Percentiles rank a stretch among this genome's conserved stretches.
Conservation (phyloP, 2,797 vertebrate species). For the Anolis apletophallus region DNA sequence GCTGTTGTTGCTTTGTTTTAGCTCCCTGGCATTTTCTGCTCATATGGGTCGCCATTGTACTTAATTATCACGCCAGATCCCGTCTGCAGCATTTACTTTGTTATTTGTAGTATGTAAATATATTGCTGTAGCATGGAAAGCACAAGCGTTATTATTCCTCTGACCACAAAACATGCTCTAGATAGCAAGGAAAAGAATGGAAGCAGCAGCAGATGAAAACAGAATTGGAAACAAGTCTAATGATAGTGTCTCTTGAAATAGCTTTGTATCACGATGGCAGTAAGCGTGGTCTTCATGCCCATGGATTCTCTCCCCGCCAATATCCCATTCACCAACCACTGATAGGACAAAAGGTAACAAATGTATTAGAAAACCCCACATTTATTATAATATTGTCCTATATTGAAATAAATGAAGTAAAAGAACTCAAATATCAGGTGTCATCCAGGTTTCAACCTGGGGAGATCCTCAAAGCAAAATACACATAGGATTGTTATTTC, state of each 20-base stretch:
- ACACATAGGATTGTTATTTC: background rate
- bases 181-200: slow-evolving; percentile 54
- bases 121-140: slow-evolving; percentile 70
- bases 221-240: slow-evolving; percentile 39
- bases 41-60: slow-evolving; percentile 84
- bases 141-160: slow-evolving; percentile 59
- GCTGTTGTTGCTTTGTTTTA: slow-evolving; percentile 91
- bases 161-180: slow-evolving; percentile 58
- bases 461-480: background rate
- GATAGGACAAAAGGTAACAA: background rate
- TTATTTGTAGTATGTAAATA: slow-evolving; percentile 81
- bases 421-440: background rate
- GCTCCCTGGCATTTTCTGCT: slow-evolving; percentile 81
- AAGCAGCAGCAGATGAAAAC: slow-evolving; percentile 43
- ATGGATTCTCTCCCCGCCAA: background rate
- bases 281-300: background rate
- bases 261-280: background rate
- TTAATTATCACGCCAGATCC: slow-evolving; percentile 87
- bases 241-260: background rate
- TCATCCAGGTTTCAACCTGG: background rate
- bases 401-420: background rate
- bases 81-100: slow-evolving; percentile 80
- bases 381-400: background rate
- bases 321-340: background rate
- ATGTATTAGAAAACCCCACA: background rate